Conservation (phyloP, 2,113 vertebrate genomes). For the Pygoscelis adeliae region DNA sequence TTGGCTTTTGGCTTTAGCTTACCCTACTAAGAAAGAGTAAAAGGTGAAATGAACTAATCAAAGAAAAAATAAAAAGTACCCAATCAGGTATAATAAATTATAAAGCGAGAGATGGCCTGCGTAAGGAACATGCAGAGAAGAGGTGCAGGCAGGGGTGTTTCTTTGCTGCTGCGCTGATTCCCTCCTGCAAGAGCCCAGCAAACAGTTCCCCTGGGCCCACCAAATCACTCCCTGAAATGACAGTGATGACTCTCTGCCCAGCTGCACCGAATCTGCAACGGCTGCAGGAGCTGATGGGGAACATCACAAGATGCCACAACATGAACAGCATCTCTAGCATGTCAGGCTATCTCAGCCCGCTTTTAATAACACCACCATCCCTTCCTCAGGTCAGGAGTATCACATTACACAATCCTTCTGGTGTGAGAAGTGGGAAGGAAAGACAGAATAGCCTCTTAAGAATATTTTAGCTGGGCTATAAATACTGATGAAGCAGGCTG, state of each 20-base stretch:
- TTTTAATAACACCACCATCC: background rate
- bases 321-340: background rate
- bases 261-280: background rate
- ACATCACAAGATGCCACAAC: background rate
- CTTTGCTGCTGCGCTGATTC: background rate
- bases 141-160: background rate
- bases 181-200: background rate
- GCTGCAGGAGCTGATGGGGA: background rate
- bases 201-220: background rate
- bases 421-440: background rate
- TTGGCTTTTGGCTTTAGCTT: background rate
- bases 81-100: background rate
- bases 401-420: background rate
- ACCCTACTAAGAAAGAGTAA: background rate
- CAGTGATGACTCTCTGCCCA: too few species aligned
- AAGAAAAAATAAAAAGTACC: background rate
- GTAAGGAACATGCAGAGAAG: background rate
- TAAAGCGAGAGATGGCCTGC: accelerated
- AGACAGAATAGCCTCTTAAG: background rate
- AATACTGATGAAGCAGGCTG: background rate
- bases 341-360: background rate
- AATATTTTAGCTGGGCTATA: background rate
- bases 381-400: background rate
- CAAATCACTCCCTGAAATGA: background rate
- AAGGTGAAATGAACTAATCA: background rate